Conservation (phyloP, 2,113 vertebrate species). For the Bufo gargarizans region DNA sequence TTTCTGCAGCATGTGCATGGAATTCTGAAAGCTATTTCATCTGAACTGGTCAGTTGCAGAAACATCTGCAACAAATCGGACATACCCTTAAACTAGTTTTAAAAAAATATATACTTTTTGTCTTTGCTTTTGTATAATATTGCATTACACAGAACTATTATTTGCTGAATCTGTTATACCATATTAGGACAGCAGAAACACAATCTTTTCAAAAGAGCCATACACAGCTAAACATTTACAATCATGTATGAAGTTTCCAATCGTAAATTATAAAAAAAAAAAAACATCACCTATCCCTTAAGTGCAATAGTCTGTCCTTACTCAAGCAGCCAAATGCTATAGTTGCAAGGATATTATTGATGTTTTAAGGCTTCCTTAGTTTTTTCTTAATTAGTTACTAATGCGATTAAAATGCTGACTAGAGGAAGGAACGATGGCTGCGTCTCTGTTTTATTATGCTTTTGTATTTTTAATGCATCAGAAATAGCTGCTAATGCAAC, state of each 20-base stretch:
- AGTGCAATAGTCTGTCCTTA: neutral
- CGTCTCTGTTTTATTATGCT: conserved; percentile 49
- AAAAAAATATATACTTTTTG: too few species aligned
- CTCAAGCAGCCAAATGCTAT: conserved; percentile 1
- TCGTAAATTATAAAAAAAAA: neutral
- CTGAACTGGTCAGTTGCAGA: too few species aligned
- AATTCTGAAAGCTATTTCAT: too few species aligned
- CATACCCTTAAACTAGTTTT: too few species aligned
- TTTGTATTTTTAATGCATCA: conserved; percentile 55
- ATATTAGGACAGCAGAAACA: too few species aligned
- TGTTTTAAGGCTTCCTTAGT: conserved; percentile 20
- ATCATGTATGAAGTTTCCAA: neutral
- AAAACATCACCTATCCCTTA: neutral
- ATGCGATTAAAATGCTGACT: conserved; percentile 50
- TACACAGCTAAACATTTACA: neutral
- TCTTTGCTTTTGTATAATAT: too few species aligned
- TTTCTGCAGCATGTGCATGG: too few species aligned
- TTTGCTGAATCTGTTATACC: too few species aligned
- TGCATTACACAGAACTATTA: too few species aligned
- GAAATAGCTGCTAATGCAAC: conserved; percentile 50
- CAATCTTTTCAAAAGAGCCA: neutral
- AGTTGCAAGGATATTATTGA: neutral
- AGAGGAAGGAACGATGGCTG: conserved; percentile 25
- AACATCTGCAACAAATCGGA: too few species aligned
- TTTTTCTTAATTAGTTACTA: conserved; percentile 42